These are phyloP conservation scores for Cyrtonyx montezumae DNA, from an alignment of 2,113 vertebrate genomes.

Conservation along the genomic window DNA sequence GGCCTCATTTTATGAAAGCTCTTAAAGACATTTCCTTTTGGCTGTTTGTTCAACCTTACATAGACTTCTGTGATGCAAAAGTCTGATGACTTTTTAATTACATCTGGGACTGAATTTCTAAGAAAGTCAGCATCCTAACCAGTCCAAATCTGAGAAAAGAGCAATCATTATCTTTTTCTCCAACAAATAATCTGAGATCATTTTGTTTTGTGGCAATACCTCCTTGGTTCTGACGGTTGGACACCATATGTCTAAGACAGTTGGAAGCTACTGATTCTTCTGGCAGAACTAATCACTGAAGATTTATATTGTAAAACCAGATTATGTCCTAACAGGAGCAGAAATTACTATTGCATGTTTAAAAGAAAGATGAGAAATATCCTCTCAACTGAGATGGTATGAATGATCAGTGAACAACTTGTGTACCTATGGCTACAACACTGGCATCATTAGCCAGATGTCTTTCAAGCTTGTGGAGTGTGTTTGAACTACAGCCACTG, in stretches of 20 bases:
- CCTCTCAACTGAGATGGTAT: neutral
- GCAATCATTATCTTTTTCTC: conserved; percentile 13
- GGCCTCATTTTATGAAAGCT: conserved; percentile 34
- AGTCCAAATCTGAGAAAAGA: conserved; percentile 40
- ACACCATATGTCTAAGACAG: neutral
- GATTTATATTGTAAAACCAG: neutral
- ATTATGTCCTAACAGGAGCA: neutral
- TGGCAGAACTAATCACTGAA: neutral
- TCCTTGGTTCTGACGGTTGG: neutral
- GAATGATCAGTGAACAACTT: neutral
- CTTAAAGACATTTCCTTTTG: conserved; percentile 59
- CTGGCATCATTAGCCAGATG: neutral
- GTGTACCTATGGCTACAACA: neutral
- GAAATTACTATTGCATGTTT: neutral
- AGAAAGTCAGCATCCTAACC: conserved; percentile 33
- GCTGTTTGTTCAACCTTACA: neutral
- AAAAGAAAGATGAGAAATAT: neutral
- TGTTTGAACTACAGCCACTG: neutral
- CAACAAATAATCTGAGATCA: conserved; percentile 4
- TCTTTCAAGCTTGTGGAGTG: neutral
- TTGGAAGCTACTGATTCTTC: conserved; percentile 16
- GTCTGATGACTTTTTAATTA: conserved; percentile 38
- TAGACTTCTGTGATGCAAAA: conserved; percentile 42
- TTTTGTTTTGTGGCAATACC: neutral
- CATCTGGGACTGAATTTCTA: conserved; percentile 39